Percentiles rank a stretch among this genome's conserved stretches.
These are phyloP conservation scores for Oreochromis spilurus DNA, from an alignment of 2,113 vertebrate genomes.

Conservation along the genomic window DNA sequence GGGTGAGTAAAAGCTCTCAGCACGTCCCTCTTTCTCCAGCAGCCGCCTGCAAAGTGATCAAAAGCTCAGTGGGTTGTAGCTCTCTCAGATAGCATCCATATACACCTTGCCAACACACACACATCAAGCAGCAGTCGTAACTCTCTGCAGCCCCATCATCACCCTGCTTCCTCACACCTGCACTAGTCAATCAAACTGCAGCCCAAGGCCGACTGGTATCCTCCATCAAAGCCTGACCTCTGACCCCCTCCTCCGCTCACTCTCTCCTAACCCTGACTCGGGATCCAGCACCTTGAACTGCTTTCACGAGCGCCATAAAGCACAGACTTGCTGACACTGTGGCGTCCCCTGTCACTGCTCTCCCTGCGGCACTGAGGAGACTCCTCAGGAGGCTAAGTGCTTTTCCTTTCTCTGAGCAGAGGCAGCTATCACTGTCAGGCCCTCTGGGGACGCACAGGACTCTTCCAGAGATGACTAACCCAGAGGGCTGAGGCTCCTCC, in stretches of 20 bases:
- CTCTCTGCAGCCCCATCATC: neutral
- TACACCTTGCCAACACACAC: neutral
- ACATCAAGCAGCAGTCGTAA: conserved; percentile 6
- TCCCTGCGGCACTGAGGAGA: neutral
- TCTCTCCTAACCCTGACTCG: neutral
- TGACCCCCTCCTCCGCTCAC: neutral
- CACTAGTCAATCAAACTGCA: conserved; percentile 9
- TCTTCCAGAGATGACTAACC: neutral
- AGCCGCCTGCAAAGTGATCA: conserved; percentile 31
- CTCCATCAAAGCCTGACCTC: conserved; percentile 44
- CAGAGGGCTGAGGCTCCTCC: neutral
- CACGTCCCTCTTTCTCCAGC: neutral
- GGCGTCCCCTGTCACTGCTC: neutral
- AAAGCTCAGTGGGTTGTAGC: conserved; percentile 23
- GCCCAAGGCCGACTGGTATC: neutral
- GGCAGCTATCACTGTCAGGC: neutral
- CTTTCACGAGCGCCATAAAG: conserved; percentile 6
- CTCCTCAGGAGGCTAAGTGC: conserved; percentile 32
- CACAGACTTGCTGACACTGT: neutral
- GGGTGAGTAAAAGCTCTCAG: conserved; percentile 36
- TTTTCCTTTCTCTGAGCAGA: conserved; percentile 24
- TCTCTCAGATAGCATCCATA: neutral
- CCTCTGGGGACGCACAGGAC: neutral
- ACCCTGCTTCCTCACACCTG: conserved; percentile 33
- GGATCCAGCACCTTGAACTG: neutral